Evolutionary conservation across 2,888 invertebrate species (phyloP).

Genomic region (Trichopria drosophilae): DNA sequence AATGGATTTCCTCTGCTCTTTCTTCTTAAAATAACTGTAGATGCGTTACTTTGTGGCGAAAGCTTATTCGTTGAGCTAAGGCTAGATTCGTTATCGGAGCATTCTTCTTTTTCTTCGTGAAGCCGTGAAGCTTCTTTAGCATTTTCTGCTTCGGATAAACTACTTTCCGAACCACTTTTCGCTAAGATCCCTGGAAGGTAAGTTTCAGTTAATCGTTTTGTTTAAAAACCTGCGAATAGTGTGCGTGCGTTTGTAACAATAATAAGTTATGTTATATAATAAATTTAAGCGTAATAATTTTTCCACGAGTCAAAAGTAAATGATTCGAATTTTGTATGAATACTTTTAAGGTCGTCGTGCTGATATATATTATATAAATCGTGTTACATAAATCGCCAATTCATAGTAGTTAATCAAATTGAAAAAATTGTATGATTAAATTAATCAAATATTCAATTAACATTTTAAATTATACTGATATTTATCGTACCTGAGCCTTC

Average conservation of each 20-base stretch:
- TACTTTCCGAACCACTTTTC: constrained; percentile 88
- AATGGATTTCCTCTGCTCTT: constrained; percentile 70
- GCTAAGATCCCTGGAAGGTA: constrained; percentile 61
- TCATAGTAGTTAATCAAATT: constrained; percentile 4
- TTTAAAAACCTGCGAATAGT: too few species aligned
- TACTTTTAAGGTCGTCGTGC: too few species aligned
- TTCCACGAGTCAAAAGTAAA: too few species aligned
- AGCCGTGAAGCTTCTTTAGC: constrained; percentile 72
- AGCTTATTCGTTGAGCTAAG: constrained; percentile 50
- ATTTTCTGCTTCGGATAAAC: constrained; percentile 77
- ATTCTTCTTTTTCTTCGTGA: constrained; percentile 73
- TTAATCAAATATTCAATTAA: not conserved
- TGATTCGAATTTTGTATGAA: too few species aligned
- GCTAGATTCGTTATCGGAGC: constrained; percentile 68
- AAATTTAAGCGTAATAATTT: too few species aligned
- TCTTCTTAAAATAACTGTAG: constrained; percentile 64
- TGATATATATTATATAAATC: too few species aligned
- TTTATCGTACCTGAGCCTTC: constrained; percentile 68
- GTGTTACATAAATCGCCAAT: too few species aligned
- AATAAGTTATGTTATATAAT: too few species aligned
- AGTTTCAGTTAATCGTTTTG: too few species aligned
- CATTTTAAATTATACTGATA: too few species aligned
- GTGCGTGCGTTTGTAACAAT: too few species aligned
- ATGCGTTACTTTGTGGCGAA: constrained; percentile 49
- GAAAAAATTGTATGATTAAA: constrained; percentile 1